Base-by-base conservation (phyloP, 2,797 vertebrate genomes). In the Notoglanidium macrostoma region DNA sequence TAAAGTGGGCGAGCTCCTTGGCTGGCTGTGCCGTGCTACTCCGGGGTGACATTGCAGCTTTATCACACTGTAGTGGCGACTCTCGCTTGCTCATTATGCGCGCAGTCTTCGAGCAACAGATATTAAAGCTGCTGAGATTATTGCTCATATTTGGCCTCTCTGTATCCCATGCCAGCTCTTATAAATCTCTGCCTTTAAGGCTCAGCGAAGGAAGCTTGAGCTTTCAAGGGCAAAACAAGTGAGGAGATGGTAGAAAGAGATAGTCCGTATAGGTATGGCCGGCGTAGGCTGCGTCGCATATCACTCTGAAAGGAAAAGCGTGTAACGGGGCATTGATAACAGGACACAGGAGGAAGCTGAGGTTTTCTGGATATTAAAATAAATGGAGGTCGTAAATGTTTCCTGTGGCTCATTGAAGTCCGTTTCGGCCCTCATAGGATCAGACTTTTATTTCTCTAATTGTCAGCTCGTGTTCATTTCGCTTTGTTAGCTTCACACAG, bases 41-140 rank as follows among this genome's bases (percentile, higher is more conserved):
- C 81, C 85, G 76, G 89, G 89, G 90, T 94, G 93, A 93, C 90
- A 87, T 83, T 32, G 67, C 87, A 88, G 87, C 88, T 94, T 94
- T 90, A 91, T 95, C 94, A 94, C 90, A 89, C 90, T 82, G 90
- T 86, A 85, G 89, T 89, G 80, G 87, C 88, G 74, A 79, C 91
- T 32, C 59, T 82, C 74, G 82, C 87, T 55, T 84, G 90, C 85
- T 85, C 93, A 88, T 89, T 87, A 65, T 88, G 83, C 88, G 89
- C 93, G 92, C 92, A 90, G 92, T 94, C 88, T 92, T 94, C 89
- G 93, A 93, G 93, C 93, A 92, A 92, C 89, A 93, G 84, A 92
- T 94, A 93, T 94, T 93, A 91, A 91, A 91, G 92, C 91, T 87
- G 92, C 92, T 93, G 90, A 90, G 86, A 91, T 89, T 91, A 92